phyloP scores from a whole-genome alignment of 2,888 invertebrate species.

The Drosophila imparisetae region DNA sequence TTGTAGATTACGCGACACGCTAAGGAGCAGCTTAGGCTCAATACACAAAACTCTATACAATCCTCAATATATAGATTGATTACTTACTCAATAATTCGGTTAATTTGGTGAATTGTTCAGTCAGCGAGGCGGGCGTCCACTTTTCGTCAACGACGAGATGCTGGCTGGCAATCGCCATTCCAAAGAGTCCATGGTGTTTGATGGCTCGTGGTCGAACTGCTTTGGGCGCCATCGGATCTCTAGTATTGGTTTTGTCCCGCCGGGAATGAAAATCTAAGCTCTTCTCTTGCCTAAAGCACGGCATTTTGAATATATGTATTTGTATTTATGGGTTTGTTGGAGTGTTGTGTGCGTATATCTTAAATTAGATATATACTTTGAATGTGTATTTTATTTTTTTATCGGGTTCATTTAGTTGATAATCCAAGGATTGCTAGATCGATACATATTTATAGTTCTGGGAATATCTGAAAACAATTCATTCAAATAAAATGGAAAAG shows the following conservation, averaged over 20 bases:
- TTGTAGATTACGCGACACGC: conserved; percentile 74
- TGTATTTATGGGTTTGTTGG: conserved; percentile 4
- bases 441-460: not conserved
- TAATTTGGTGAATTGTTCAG: conserved; percentile 79
- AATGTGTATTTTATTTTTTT: not conserved
- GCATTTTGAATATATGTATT: conserved; percentile 42
- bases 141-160: conserved; percentile 82
- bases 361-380: conserved; percentile 8
- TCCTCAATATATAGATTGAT: too few relatives aligned
- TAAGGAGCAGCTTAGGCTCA: conserved; percentile 22
- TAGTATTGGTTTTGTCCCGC: conserved; percentile 38
- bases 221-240: conserved; percentile 66
- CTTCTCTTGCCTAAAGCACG: conserved; percentile 56
- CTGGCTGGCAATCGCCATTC: conserved; percentile 74
- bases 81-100: conserved; percentile 79
- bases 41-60: not conserved
- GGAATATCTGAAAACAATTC: not conserved
- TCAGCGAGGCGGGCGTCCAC: conserved; percentile 80
- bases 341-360: conserved; percentile 8
- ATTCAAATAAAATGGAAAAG: not conserved
- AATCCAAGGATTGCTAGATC: conserved; percentile 9
- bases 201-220: conserved; percentile 78
- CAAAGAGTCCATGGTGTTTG: conserved; percentile 82
- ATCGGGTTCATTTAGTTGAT: not conserved
- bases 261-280: conserved; percentile 37